phyloP scores from a whole-genome alignment of 1,140 invertebrate genomes.

The Brachionus asplanchnoidis region DNA sequence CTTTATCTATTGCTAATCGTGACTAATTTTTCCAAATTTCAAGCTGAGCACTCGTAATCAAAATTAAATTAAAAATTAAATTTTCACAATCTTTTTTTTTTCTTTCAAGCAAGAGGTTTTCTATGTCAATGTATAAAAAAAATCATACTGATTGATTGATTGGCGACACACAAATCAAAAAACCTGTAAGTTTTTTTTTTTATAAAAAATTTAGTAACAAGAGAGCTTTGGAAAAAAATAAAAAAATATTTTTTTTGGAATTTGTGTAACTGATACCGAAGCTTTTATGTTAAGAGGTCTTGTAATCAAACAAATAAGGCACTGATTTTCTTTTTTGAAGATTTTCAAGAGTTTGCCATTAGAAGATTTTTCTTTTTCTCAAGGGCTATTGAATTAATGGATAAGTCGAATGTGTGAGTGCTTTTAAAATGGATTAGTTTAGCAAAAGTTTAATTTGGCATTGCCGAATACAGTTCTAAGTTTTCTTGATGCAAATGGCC shows the following conservation, averaged over 20 bases:
- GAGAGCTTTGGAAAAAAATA: no score
- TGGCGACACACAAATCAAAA: no score
- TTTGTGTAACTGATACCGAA: background rate
- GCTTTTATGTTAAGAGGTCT: background rate
- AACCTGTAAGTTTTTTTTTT: no score
- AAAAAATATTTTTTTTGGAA: background rate
- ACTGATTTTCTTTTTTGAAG: background rate
- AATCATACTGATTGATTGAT: no score
- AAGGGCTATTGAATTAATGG: constrained; percentile 35
- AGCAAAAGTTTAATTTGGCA: background rate
- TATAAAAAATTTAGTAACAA: no score
- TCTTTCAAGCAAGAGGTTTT: no score
- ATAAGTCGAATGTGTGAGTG: constrained; percentile 4
- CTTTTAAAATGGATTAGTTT: constrained; percentile 5
- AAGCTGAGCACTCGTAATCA: background rate
- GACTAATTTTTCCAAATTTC: background rate
- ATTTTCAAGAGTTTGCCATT: background rate
- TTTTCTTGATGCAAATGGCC: background rate
- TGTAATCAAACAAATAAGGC: background rate
- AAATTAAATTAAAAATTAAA: background rate
- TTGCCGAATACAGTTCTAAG: background rate
- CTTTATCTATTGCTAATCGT: background rate
- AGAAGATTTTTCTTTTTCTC: constrained; percentile 4
- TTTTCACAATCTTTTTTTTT: no score
- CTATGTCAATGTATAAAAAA: no score